phyloP scores from a whole-genome alignment of 2,888 invertebrate species.

The Lasioglossum lativentre region DNA sequence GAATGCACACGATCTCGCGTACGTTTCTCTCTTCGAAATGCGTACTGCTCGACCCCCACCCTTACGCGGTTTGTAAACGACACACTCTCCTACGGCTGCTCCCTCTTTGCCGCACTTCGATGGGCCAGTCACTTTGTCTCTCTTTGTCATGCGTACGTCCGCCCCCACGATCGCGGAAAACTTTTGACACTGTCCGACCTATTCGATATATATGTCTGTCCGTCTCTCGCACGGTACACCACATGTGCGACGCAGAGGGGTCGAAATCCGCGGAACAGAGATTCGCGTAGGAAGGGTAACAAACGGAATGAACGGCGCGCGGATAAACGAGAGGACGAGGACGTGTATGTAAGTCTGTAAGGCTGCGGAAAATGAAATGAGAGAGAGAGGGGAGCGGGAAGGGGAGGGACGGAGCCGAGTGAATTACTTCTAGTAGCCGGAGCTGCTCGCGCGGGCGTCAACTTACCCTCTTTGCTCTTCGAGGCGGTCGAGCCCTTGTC shows the following conservation, averaged over 20 bases:
- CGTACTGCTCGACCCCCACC: conserved; percentile 58
- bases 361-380: conserved; percentile 44
- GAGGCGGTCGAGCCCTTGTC: conserved; percentile 82
- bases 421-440: conserved; percentile 49
- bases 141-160: conserved; percentile 49
- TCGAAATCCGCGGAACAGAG: conserved; percentile 16
- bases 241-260: conserved; percentile 45
- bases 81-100: conserved; percentile 52
- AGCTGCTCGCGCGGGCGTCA: conserved; percentile 60
- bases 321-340: not conserved
- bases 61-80: conserved; percentile 55
- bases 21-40: conserved; percentile 65
- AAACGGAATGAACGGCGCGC: conserved; percentile 23
- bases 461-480: conserved; percentile 83
- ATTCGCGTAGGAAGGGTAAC: conserved; percentile 21
- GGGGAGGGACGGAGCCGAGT: conserved; percentile 19
- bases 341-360: conserved; percentile 32
- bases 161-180: conserved; percentile 62
- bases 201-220: conserved; percentile 35
- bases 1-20: conserved; percentile 57
- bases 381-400: conserved; percentile 1
- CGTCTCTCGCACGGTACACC: conserved; percentile 33
- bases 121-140: conserved; percentile 49
- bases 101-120: conserved; percentile 52
- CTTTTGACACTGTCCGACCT: conserved; percentile 71